Evolutionary conservation across 2,113 vertebrate species (phyloP), one percentile per base, ranked within the genome.

Genomic region (Tyrannus savana): DNA sequence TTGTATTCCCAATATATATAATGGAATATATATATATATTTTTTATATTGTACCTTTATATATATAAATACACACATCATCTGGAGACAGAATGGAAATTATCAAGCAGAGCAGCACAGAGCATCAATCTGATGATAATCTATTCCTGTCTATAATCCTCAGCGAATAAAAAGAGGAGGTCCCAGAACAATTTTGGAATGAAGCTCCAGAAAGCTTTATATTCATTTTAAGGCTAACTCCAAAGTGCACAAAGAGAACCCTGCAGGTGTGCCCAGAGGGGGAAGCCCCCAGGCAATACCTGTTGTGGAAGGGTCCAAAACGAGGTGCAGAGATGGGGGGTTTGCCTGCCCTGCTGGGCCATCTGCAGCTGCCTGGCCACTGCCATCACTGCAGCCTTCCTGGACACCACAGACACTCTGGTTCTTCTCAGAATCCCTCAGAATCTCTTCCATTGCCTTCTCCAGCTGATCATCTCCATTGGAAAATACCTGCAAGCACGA

Each of bases 401-500:
- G 62, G 33, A 91, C 49, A 42, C 53, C 41, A 92, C 39, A 4
- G 78, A 25, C 78, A 33, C 18, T 84, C 74, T 98, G 97, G 19
- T 87, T 96, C 90, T 98, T 98, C 89, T 98, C 98, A 39, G 97
- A 98, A 96, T 99, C 98, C 74, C 98, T 97, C 93, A 99, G 94
- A 39, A 99, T 98, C 91, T 99, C 99, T 95, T 99, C 99, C 99
- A 99, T 99, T 25, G 99, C 99, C 95, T 98, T 99, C 96, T 99
- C 98, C 95, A 99, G 63, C 95, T 99, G 99, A 90, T 99, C 99
- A 92, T 98, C 98, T 67, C 98, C 98, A 95, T 99, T 98, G 93
- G 98, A 98, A 96, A 99, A 98, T 76, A 99, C 99, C 99, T 99
- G 96, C 19, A 52, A 67, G 27, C 24, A 91, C 22, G 19, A 84